Base-by-base conservation (phyloP, 2,797 vertebrate genomes). In the Anisognathus igniventris region DNA sequence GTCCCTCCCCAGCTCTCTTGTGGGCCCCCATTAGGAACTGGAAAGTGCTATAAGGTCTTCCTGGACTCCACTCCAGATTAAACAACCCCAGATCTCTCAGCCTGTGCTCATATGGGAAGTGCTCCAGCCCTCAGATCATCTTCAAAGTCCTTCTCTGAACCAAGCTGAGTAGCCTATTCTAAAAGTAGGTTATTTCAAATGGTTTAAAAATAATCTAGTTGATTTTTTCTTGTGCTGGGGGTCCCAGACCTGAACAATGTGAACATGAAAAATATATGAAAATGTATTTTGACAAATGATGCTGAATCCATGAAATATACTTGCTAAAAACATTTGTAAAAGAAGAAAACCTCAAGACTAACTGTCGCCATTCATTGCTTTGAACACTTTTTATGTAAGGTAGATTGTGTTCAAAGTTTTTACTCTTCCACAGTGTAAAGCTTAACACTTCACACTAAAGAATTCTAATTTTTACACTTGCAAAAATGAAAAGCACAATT, bases 71-170 rank as follows among this genome's bases (percentile, higher is more conserved):
- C n/a, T 61, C 23, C 9, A 60, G 13, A 15, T 9, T 67, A 5
- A 74, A 40, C 14, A 71, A 23, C 3, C 3, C 12, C 48, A 50
- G 2, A 18, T 77, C 17, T 48, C 30, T 6, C 23, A 64, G 31
- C 13, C 42, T 66, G 21, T 73, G 37, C 1, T 50, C 14, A 6
- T 0, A 37, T 5, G 3, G 4, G 4, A 48, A 5, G 5, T 73
- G 15, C 3, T 77, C 10, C 51, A 48, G 12, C 19, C 17, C 12
- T 5, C 23, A 47, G 27, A 54, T 8, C 21, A 23, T 14, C 35
- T 50, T 22, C 4, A 1, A 10, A 28, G 12, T 12, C 8, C 19
- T 57, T 16, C 24, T 15, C 53, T 84, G 24, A 30, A 53, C 19
- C 9, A 9, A 4, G 16, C 1, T 24, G 6, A 66, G 16, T 6